Conservation (phyloP, 2,888 invertebrate genomes). For the Drosophila tanythrix region DNA sequence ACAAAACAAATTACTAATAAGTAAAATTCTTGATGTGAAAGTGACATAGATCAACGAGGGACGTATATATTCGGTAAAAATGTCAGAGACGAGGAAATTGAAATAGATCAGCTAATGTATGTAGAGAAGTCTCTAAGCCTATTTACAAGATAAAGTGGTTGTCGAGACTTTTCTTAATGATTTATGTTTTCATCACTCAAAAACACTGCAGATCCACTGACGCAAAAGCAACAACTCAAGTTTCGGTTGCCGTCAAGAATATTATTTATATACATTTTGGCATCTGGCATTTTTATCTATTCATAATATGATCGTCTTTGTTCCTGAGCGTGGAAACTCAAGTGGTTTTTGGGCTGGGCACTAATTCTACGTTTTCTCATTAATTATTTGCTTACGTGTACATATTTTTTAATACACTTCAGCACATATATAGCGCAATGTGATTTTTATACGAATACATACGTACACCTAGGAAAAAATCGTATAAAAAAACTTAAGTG, state of each 20-base stretch:
- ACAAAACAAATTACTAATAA: conserved; percentile 18
- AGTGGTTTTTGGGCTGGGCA: conserved; percentile 37
- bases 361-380: conserved; percentile 19
- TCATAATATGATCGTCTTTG: conserved; percentile 48
- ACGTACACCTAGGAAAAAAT: neutral
- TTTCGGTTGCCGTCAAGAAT: conserved; percentile 39
- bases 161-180: conserved; percentile 21
- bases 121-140: neutral
- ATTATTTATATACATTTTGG: conserved; percentile 40
- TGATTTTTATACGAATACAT: conserved; percentile 8
- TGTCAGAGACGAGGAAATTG: neutral
- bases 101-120: neutral
- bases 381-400: conserved; percentile 16
- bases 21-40: neutral
- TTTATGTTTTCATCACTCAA: conserved; percentile 23
- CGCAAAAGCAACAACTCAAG: conserved; percentile 45
- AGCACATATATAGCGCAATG: conserved; percentile 36
- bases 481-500: neutral
- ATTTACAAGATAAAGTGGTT: conserved; percentile 24
- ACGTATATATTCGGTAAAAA: neutral
- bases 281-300: conserved; percentile 56
- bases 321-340: conserved; percentile 36
- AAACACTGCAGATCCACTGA: conserved; percentile 18
- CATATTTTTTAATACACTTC: conserved; percentile 4
- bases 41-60: neutral